phyloP scores from a whole-genome alignment of 1,140 invertebrate species.

The Diabrotica virgifera region DNA sequence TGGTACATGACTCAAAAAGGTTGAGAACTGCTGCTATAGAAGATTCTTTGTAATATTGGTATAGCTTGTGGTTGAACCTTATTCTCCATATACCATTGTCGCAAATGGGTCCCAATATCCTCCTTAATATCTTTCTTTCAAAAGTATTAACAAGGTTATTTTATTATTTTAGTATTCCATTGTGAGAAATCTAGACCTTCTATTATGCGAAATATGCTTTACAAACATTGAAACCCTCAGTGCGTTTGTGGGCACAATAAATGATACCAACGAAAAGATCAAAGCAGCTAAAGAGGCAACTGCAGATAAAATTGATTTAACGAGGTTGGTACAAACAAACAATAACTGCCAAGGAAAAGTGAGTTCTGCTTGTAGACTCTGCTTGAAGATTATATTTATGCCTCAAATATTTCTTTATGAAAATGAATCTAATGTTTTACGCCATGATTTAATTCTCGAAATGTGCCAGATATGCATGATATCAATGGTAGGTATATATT shows the following conservation, averaged over 20 bases:
- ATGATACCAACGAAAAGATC: neutral
- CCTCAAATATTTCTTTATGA: constrained; percentile 1
- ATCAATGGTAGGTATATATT: neutral
- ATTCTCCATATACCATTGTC: too few species aligned
- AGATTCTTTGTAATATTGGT: too few species aligned
- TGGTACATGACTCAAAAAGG: too few species aligned
- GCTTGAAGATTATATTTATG: neutral
- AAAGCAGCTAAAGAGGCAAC: neutral
- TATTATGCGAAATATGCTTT: neutral
- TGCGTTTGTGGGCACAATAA: neutral
- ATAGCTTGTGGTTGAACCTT: too few species aligned
- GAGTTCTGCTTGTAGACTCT: neutral
- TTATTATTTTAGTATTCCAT: neutral
- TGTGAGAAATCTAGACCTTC: neutral
- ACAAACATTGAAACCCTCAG: neutral
- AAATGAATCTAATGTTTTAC: neutral
- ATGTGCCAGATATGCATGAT: neutral
- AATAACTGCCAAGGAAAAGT: too few species aligned
- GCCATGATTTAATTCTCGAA: neutral
- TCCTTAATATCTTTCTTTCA: too few species aligned
- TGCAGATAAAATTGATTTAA: neutral
- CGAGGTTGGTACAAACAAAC: neutral
- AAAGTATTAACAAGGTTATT: too few species aligned
- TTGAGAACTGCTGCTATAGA: too few species aligned
- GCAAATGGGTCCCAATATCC: too few species aligned